Percentiles rank a stretch among this genome's conserved stretches.
phyloP scores from a whole-genome alignment of 2,113 vertebrate species.

The Campylorhamphus procurvoides region DNA sequence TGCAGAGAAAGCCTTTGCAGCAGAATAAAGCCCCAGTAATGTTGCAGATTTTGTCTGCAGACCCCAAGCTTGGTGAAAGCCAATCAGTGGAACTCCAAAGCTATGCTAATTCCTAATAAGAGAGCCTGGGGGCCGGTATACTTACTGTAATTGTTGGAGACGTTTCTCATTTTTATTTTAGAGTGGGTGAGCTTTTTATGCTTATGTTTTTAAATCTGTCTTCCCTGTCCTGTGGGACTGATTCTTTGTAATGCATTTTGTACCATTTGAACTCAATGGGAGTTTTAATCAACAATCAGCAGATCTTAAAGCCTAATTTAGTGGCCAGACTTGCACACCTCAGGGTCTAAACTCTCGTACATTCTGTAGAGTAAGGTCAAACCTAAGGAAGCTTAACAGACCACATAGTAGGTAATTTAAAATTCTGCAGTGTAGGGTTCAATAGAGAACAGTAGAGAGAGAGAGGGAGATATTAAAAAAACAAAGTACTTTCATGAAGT shows the following conservation, averaged over 20 bases:
- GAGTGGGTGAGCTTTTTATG: background rate
- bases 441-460: background rate
- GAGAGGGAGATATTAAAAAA: background rate
- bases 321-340: background rate
- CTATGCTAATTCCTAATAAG: background rate
- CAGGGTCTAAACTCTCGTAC: background rate
- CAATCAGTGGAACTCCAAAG: background rate
- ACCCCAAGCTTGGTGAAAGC: background rate
- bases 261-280: background rate
- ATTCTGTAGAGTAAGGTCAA: background rate
- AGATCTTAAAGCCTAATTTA: background rate
- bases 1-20: background rate
- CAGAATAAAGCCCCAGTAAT: background rate
- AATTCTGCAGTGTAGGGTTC: background rate
- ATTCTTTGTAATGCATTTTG: background rate
- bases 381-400: background rate
- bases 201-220: background rate
- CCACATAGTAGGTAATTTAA: background rate
- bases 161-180: background rate
- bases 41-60: background rate
- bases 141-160: background rate
- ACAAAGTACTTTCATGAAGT: background rate
- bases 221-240: background rate
- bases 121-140: background rate
- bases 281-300: background rate